phyloP scores from a whole-genome alignment of 1,140 invertebrate genomes.

The Bombus waltoni region DNA sequence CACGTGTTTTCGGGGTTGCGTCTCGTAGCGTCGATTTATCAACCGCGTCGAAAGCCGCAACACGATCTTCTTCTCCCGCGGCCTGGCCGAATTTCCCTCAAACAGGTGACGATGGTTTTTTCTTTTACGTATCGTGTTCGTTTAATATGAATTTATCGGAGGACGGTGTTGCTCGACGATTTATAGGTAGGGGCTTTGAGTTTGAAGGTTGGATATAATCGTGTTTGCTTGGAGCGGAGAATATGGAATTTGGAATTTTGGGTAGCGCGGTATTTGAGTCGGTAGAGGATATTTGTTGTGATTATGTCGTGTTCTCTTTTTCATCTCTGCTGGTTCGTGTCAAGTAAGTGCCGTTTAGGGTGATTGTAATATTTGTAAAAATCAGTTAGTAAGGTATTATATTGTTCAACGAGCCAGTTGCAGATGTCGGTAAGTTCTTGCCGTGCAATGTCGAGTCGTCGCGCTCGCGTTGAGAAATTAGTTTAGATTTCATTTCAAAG shows the following conservation, averaged over 20 bases:
- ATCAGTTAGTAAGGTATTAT: background rate
- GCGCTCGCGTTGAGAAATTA: background rate
- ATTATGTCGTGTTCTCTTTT: background rate
- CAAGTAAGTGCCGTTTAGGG: background rate
- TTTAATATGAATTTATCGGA: slow-evolving; percentile 14
- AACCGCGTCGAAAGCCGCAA: slow-evolving; percentile 63
- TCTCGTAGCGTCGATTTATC: slow-evolving; percentile 72
- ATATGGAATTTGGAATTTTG: background rate
- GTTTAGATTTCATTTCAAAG: background rate
- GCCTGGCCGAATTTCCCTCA: slow-evolving; percentile 25
- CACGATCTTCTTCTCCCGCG: slow-evolving; percentile 17
- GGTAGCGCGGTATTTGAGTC: background rate
- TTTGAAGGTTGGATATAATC: background rate
- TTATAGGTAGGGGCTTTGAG: background rate
- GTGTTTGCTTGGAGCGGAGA: background rate
- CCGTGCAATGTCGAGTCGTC: too few species aligned
- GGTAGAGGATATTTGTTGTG: background rate
- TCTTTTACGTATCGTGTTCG: background rate
- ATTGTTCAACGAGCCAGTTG: too few species aligned
- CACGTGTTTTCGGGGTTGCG: slow-evolving; percentile 63
- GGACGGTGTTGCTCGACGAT: background rate
- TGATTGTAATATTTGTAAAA: background rate
- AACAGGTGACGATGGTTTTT: slow-evolving; percentile 31
- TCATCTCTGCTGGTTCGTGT: background rate
- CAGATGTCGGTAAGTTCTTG: too few species aligned